These are phyloP conservation scores for Drosophila mettleri DNA, from an alignment of 2,888 invertebrate genomes.

Conservation along the genomic window DNA sequence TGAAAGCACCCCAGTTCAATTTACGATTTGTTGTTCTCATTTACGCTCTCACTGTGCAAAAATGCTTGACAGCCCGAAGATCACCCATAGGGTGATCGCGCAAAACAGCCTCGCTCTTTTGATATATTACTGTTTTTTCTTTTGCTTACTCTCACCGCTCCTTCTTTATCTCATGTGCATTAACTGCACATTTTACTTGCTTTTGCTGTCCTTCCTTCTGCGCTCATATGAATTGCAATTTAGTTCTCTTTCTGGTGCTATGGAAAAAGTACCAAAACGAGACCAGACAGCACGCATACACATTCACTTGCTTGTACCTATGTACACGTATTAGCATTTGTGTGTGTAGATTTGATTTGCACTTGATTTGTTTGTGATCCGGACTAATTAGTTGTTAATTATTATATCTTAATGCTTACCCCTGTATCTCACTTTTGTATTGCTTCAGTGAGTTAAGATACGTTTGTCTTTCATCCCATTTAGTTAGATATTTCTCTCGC, in stretches of 20 bases:
- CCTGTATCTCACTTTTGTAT: slow-evolving; percentile 90
- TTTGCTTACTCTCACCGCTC: neutral
- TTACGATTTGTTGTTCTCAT: neutral
- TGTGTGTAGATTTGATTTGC: neutral
- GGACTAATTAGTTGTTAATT: no score
- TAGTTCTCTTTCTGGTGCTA: no score
- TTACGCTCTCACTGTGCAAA: neutral
- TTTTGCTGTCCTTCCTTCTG: neutral
- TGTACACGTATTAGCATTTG: neutral
- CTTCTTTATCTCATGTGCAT: neutral
- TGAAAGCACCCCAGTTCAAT: neutral
- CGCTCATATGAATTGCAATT: no score
- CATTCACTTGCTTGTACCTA: no score
- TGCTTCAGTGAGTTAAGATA: slow-evolving; percentile 91
- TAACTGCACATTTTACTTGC: neutral
- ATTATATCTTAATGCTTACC: slow-evolving; percentile 75
- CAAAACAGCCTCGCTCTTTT: neutral
- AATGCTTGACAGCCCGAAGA: no score
- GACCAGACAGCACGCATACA: neutral
- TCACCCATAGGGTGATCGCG: no score
- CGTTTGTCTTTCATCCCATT: slow-evolving; percentile 88
- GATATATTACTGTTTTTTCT: neutral
- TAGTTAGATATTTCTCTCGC: slow-evolving; percentile 89
- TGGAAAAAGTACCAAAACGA: neutral
- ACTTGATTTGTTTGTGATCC: neutral